Evolutionary conservation across 2,113 vertebrate genomes (phyloP), one percentile per base, ranked within the genome.

Genomic region (Antechinus flavipes): DNA sequence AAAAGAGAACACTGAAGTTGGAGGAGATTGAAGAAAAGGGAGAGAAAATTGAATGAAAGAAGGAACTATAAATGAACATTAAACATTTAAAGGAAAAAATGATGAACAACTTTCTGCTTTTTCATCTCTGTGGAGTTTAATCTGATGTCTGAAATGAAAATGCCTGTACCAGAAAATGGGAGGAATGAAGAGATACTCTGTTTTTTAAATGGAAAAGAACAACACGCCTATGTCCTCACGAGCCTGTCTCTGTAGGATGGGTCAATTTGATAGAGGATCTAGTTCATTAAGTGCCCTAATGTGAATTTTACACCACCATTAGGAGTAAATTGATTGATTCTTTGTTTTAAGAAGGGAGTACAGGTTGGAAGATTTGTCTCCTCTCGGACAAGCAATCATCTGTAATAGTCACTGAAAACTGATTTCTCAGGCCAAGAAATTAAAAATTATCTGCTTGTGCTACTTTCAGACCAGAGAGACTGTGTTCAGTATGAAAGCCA

Each of bases 311-410:
- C 35, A 93, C 25, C 7, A 24, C 56, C 58, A 11, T 76, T 93
- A 68, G 58, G 58, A 93, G 30, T 26, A 42, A n/a, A 58, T 92
- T 22, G 58, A 76, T 76, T 76, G 49, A 93, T 68, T 58, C 55
- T 30, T 50, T 90, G 90, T 92, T 76, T 93, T 50, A 84, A 93
- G 50, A 52, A 93, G 27, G 47, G 47, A 76, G 58, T n/a, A 0
- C 7, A 93, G 58, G 58, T 76, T 93, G 68, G 58, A 27, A 90
- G 47, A 90, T 90, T 90, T 90, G 90, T 90, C 90, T 90, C 90
- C 25, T 90, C 47, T 90, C 27, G 1, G 47, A 9, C 90, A 25
- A 50, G 90, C 47, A 47, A 90, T 90, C 90, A 14, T 90, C 47
- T 52, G 9, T 90, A 90, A 90, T 50, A 90, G 90, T 90, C 90